Conservation (phyloP, 2,113 vertebrate species). For the Colaptes auratus region DNA sequence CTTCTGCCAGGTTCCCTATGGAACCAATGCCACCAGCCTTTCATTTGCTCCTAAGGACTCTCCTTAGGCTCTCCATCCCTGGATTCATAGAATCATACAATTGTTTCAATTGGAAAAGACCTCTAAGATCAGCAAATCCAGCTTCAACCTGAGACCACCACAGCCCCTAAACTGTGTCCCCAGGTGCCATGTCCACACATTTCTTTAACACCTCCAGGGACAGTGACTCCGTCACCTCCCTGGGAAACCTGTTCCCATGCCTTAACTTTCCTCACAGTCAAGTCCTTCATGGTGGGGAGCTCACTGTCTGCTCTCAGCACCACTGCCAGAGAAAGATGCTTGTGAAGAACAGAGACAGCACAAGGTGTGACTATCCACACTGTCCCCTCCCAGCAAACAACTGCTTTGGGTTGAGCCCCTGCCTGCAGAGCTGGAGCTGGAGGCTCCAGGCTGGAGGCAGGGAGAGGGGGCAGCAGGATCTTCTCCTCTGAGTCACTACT, state of each 20-base stretch:
- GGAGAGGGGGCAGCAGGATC: not conserved
- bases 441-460: not conserved
- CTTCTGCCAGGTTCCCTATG: not conserved
- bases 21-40: not conserved
- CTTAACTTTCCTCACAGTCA: not conserved
- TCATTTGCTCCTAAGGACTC: not conserved
- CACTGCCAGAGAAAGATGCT: not conserved
- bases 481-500: not conserved
- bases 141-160: too few species aligned
- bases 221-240: too few species aligned
- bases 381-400: not conserved
- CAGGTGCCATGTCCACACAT: too few species aligned
- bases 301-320: not conserved
- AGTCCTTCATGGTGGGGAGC: not conserved
- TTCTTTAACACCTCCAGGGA: too few species aligned
- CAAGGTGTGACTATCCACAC: rapidly evolving
- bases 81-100: too few species aligned
- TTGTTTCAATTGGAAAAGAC: too few species aligned
- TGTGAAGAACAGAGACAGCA: not conserved
- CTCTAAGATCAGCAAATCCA: too few species aligned
- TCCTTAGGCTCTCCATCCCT: not conserved
- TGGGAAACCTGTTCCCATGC: too few species aligned
- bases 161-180: too few species aligned
- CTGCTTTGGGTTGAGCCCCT: not conserved
- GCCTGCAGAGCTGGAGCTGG: not conserved